Evolutionary conservation across 2,888 invertebrate genomes (phyloP), one percentile per base, ranked within the genome.

Genomic region (Bombylius major): DNA sequence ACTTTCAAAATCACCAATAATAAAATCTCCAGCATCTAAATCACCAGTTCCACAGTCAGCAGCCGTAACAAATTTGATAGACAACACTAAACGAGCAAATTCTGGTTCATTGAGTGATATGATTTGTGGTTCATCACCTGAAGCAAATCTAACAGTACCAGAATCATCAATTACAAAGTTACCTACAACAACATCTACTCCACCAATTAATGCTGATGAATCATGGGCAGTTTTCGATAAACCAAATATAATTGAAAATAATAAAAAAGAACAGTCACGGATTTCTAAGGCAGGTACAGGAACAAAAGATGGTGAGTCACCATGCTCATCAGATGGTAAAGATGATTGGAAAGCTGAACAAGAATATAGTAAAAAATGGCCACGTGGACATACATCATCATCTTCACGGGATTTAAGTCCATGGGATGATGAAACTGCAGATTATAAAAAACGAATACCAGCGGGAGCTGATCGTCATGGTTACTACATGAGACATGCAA

Each of bases 241-340:
- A 62, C 63, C 66, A 39, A 48, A 51, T 1, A 53, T 45, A 14
- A 48, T 11, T 1, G 52, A 46, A 13, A 8, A 45, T n/a, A 45
- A 14, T n/a, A 51, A 47, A 13, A 42, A 55, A 8, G 47, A 47
- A 14, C 8, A 23, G 5, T 9, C 33, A 3, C 51, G 59, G 50
- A 50, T 59, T 47, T 51, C 60, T 32, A 58, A 57, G 55, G 9
- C 46, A 55, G 33, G 33, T 3, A 6, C 14, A 39, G 42, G 23
- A 9, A 54, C 45, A 31, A 50, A 51, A 34, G 39, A 73, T 2
- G 78, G 79, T 1, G 83, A 83, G 4, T 87, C 87, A 2, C 86
- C 84, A 0, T 87, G 86, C 79, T 89, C 89, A 1, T 86, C 87
- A 1, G 89, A 89, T 73, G 86, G 85, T 1, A 82, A 82, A 54